Percentiles rank a stretch among this genome's conserved stretches.
Evolutionary conservation across 2,113 vertebrate species (phyloP).

Genomic region (Loxodonta africana): DNA sequence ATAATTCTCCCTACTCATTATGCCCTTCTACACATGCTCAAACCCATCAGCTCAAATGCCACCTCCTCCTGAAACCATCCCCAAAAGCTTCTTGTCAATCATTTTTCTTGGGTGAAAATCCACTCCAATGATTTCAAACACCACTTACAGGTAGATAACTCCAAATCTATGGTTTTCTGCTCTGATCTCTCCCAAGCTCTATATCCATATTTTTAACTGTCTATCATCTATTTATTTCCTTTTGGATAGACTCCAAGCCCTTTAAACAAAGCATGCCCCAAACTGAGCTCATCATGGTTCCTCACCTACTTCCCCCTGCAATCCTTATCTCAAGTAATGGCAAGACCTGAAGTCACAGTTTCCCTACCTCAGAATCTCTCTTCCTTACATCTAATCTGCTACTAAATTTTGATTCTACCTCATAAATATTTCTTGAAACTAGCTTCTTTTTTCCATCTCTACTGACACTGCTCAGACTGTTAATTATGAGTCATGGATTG

Average conservation of each 20-base stretch:
- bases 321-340: background rate
- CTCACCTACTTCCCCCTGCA: background rate
- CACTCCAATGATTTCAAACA: conserved; percentile 23
- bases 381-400: conserved; percentile 19
- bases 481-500: background rate
- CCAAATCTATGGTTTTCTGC: background rate
- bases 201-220: background rate
- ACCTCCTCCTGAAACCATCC: background rate
- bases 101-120: background rate
- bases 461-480: background rate
- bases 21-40: background rate
- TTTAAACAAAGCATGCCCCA: background rate
- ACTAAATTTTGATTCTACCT: background rate
- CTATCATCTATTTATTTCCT: background rate
- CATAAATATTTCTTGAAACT: conserved; percentile 52
- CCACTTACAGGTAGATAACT: background rate
- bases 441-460: background rate
- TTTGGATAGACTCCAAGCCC: background rate
- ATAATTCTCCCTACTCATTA: conserved; percentile 7
- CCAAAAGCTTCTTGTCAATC: conserved; percentile 9
- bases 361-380: background rate
- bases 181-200: conserved; percentile 41
- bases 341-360: background rate
- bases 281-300: conserved; percentile 5
- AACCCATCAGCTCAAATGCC: conserved; percentile 8